Evolutionary conservation across 2,797 vertebrate genomes (phyloP).

Genomic region (Margarornis squamiger): DNA sequence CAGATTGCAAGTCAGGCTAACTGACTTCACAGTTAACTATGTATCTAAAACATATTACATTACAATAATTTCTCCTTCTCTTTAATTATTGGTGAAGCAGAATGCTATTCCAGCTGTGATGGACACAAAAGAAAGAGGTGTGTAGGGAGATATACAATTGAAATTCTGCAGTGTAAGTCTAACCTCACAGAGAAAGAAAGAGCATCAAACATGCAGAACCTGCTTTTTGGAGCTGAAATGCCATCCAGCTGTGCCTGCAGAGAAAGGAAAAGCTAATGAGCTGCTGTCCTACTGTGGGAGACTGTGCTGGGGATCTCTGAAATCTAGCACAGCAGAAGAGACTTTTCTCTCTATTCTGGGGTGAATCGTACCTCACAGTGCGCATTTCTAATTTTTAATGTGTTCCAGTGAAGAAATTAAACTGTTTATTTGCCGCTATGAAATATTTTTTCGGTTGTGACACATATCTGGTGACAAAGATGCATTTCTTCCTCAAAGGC

Average conservation of each 20-base stretch:
- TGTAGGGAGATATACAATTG: background rate
- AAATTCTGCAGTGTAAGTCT: background rate
- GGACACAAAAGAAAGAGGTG: background rate
- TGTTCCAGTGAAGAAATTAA: background rate
- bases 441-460: background rate
- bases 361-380: background rate
- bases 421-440: background rate
- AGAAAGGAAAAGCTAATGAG: slow-evolving; percentile 14
- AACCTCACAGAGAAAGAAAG: background rate
- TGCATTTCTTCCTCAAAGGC: background rate
- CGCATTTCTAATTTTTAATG: background rate
- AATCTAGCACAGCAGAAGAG: background rate
- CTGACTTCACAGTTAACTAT: background rate
- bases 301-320: background rate
- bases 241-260: background rate
- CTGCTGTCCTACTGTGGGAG: background rate
- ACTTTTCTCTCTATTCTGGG: background rate
- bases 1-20: background rate
- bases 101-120: slow-evolving; percentile 7
- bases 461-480: background rate
- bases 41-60: background rate
- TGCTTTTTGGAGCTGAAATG: background rate
- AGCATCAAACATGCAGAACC: background rate
- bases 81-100: background rate
- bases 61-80: background rate